A percentile compares a stretch with the other conserved stretches of the same genome.
phyloP scores from a whole-genome alignment of 2,888 invertebrate species.

The Hirtodrosophila alboralis region DNA sequence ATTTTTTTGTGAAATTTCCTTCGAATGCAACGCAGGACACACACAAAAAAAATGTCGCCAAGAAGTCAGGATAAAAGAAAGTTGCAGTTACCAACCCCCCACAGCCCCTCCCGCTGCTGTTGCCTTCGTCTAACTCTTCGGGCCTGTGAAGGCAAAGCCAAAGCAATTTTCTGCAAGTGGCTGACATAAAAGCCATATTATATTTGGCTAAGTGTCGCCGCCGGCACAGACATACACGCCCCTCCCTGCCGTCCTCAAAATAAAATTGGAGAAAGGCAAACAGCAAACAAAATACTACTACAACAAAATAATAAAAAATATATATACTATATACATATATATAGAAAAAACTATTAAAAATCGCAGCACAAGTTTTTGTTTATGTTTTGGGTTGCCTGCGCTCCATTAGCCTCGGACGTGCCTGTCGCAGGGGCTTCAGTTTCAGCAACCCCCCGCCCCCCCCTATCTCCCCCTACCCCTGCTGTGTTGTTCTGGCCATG shows the following conservation, averaged over 20 bases:
- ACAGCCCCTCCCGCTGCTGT: neutral
- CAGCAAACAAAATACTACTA: constrained; percentile 14
- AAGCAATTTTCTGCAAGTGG: constrained; percentile 76
- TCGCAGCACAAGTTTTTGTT: constrained; percentile 74
- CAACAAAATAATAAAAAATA: constrained; percentile 5
- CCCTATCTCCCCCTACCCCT: neutral
- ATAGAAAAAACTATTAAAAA: constrained; percentile 70
- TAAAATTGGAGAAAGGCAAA: constrained; percentile 7
- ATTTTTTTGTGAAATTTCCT: constrained; percentile 7
- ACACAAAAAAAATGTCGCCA: constrained; percentile 8
- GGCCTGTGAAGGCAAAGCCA: constrained; percentile 24
- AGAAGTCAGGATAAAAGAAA: constrained; percentile 26
- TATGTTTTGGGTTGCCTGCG: constrained; percentile 70
- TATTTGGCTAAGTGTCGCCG: constrained; percentile 77
- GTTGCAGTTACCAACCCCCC: constrained; percentile 6
- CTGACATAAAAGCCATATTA: constrained; percentile 78
- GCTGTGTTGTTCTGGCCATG: constrained; percentile 2
- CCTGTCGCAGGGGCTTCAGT: constrained; percentile 32
- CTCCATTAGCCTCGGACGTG: constrained; percentile 73
- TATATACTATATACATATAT: constrained; percentile 1
- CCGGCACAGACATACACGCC: constrained; percentile 59
- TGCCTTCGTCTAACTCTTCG: neutral
- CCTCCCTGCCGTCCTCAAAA: constrained; percentile 3
- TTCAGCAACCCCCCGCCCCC: neutral
- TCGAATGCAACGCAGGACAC: neutral